These are phyloP conservation scores for Brachylomia viminalis DNA, from an alignment of 2,888 invertebrate species.

Conservation along the genomic window DNA sequence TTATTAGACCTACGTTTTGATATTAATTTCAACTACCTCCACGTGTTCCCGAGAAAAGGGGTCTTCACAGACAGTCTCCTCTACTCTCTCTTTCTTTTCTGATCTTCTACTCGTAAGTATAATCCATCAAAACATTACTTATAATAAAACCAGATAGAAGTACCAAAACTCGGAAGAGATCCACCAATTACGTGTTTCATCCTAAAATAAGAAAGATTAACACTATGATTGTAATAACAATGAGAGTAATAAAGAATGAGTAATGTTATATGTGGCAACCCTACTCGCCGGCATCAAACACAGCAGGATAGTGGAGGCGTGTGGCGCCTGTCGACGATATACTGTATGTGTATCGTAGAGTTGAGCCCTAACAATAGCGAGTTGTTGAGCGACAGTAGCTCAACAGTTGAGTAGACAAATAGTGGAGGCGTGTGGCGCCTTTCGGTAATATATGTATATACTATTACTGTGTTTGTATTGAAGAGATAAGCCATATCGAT, in stretches of 20 bases:
- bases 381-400: background rate
- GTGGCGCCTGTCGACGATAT: slow-evolving; percentile 60
- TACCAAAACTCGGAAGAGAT: background rate
- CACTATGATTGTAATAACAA: slow-evolving; percentile 35
- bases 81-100: background rate
- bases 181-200: slow-evolving; percentile 7
- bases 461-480: slow-evolving; percentile 1
- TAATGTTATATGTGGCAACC: slow-evolving; percentile 54
- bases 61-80: too few relatives aligned
- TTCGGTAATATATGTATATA: background rate
- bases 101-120: background rate
- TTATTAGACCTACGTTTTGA: too few relatives aligned
- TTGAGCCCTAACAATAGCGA: slow-evolving; percentile 1
- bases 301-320: slow-evolving; percentile 65
- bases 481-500: slow-evolving; percentile 8
- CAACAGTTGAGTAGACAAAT: background rate
- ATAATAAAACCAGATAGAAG: background rate
- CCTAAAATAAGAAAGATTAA: slow-evolving; percentile 20
- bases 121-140: background rate
- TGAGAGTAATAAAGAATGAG: slow-evolving; percentile 41
- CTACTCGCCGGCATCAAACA: slow-evolving; percentile 58
- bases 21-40: too few relatives aligned
- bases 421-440: background rate
- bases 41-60: too few relatives aligned
- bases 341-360: slow-evolving; percentile 39